Percentiles rank a stretch among this genome's conserved stretches.
Conservation (phyloP, 2,797 vertebrate genomes). For the Ataeniobius toweri region DNA sequence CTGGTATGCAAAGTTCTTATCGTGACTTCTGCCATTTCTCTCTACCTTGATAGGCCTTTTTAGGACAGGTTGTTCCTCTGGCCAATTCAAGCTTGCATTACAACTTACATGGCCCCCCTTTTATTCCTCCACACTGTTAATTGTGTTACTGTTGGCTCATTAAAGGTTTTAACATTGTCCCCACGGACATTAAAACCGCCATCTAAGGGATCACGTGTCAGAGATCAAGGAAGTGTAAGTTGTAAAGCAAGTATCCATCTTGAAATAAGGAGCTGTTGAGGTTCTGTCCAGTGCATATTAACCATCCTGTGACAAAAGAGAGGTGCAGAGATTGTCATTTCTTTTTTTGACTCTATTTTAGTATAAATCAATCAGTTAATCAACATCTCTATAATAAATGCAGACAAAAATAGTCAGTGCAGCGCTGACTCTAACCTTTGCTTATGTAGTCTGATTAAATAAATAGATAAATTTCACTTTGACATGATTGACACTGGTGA, state of each 20-base stretch:
- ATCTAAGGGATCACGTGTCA: constrained; percentile 36
- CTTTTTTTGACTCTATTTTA: neutral
- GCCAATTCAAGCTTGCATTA: constrained; percentile 79
- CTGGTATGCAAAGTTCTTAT: constrained; percentile 80
- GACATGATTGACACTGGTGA: constrained; percentile 58
- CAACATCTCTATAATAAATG: constrained; percentile 23
- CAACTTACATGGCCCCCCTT: constrained; percentile 68
- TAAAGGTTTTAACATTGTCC: constrained; percentile 39
- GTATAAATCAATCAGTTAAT: constrained; percentile 25
- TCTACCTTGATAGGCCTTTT: constrained; percentile 76
- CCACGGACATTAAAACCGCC: constrained; percentile 45
- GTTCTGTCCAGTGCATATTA: constrained; percentile 79
- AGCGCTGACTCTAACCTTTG: constrained; percentile 33
- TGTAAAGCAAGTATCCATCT: constrained; percentile 83
- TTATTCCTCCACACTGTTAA: constrained; percentile 14
- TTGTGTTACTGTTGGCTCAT: constrained; percentile 55
- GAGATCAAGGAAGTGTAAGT: constrained; percentile 72
- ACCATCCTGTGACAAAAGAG: constrained; percentile 78
- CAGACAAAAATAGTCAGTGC: constrained; percentile 28
- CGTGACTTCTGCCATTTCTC: constrained; percentile 75
- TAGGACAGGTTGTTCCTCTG: constrained; percentile 79
- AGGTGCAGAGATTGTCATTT: constrained; percentile 63
- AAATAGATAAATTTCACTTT: constrained; percentile 66
- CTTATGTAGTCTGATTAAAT: constrained; percentile 65
- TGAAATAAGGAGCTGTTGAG: constrained; percentile 79